phyloP scores from a whole-genome alignment of 2,888 invertebrate genomes.

The Watsonalla binaria region DNA sequence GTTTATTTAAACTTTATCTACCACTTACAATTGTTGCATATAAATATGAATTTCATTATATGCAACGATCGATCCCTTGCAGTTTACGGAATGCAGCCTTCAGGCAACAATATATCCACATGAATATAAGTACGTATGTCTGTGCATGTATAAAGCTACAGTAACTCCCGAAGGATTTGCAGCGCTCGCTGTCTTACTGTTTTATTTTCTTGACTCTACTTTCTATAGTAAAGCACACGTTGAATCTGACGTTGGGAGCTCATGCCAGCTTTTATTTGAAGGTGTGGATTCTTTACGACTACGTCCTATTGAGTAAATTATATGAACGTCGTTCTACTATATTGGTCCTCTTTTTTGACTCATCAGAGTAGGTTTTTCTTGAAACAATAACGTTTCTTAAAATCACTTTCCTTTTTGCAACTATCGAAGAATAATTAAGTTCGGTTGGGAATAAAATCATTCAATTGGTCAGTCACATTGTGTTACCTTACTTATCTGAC shows the following conservation, averaged over 20 bases:
- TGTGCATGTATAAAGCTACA: neutral
- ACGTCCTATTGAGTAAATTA: neutral
- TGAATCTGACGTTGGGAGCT: neutral
- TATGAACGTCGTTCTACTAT: too few species aligned
- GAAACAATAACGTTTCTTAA: too few species aligned
- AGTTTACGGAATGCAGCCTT: neutral
- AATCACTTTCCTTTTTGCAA: too few species aligned
- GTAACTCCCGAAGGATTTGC: slow-evolving; percentile 5
- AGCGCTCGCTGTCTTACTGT: slow-evolving; percentile 3
- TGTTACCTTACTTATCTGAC: too few species aligned
- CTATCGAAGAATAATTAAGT: too few species aligned
- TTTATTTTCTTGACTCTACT: slow-evolving; percentile 3
- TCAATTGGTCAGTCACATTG: too few species aligned
- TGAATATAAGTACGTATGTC: neutral
- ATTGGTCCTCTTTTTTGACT: too few species aligned
- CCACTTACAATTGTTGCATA: too few species aligned
- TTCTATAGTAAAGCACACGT: neutral
- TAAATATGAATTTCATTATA: neutral
- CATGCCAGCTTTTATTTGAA: neutral
- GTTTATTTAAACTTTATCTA: neutral
- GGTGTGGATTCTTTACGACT: neutral
- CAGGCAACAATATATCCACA: neutral
- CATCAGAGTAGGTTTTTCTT: too few species aligned
- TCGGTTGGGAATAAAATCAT: too few species aligned
- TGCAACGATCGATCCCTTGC: neutral